Percentiles rank a stretch among this genome's conserved stretches.
Evolutionary conservation across 2,888 invertebrate genomes (phyloP).

Genomic region (Nasonia oneida): DNA sequence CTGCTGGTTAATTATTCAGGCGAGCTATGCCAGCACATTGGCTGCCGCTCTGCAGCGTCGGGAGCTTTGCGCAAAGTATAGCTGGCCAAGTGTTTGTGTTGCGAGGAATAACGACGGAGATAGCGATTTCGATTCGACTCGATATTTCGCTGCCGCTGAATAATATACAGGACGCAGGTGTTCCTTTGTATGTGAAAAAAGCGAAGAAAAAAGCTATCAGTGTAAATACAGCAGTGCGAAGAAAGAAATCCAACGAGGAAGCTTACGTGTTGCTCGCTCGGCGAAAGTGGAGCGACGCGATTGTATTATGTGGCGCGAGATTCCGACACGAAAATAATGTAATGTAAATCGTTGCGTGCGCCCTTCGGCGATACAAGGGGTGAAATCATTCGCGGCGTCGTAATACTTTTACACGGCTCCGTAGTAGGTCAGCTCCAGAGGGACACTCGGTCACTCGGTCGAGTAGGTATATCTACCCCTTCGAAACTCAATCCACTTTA

Average conservation of each 20-base stretch:
- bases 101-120: neutral
- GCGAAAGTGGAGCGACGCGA: constrained; percentile 11
- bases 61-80: neutral
- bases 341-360: constrained; percentile 27
- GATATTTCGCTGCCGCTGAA: neutral
- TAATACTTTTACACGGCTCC: neutral
- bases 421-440: constrained; percentile 45
- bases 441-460: constrained; percentile 53
- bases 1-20: neutral
- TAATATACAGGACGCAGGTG: neutral
- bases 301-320: neutral
- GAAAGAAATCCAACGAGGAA: neutral
- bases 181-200: neutral
- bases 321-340: neutral
- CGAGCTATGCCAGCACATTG: neutral
- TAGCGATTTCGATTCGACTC: too few relatives aligned
- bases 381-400: neutral
- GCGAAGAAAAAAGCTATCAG: neutral
- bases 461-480: constrained; percentile 26
- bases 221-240: neutral
- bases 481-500: constrained; percentile 16
- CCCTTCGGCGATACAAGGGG: neutral
- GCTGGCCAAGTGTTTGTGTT: neutral
- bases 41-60: neutral
- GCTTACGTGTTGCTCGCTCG: neutral